Base-by-base conservation (phyloP, 2,113 vertebrate species). In the Dolichallabes microphthalmus region DNA sequence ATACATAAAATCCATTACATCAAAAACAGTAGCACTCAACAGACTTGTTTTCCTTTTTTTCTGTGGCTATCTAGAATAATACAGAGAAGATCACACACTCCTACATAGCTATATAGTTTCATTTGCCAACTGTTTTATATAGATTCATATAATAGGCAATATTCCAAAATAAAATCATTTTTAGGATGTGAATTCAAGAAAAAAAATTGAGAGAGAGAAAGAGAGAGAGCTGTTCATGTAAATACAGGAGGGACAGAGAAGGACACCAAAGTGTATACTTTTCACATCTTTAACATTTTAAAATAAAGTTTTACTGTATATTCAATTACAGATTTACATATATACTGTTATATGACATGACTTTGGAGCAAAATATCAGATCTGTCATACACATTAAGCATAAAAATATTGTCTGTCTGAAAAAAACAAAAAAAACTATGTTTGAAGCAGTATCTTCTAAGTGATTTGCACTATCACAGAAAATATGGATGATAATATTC, bases 251-350 rank as follows among this genome's bases (percentile, higher is more conserved):
- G 60, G 32, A 85, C 83, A 66, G 82, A 87, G 85, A 74, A 83
- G 74, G 76, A 86, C 80, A 88, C 32, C 35, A 57, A 87, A 87
- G 87, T 84, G 69, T 52, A 87, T 86, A 81, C 86, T 87, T 89
- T 90, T 86, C 91, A 93, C 86, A 92, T 86, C 85, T 60, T 45
- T 88, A 93, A 93, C 92, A 86, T 90, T 88, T 90, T 91, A 91
- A 93, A 94, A 94, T 95, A 94, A 95, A 94, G 93, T 91, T 92
- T 91, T 92, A 45, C 6, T 45, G 45, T 45, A 93, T 95, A 95
- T 93, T 95, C 75, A 92, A 91, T 90, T 91, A 89, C 84, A 91
- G 89, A 92, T 92, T 91, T 93, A 92, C 86, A 91, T 85, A 74
- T 30, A 78, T 52, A 86, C 55, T 50, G 76, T 50, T 27, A 60